These are phyloP conservation scores for Australoheros scitulus DNA, from an alignment of 2,113 vertebrate genomes.

Conservation along the genomic window DNA sequence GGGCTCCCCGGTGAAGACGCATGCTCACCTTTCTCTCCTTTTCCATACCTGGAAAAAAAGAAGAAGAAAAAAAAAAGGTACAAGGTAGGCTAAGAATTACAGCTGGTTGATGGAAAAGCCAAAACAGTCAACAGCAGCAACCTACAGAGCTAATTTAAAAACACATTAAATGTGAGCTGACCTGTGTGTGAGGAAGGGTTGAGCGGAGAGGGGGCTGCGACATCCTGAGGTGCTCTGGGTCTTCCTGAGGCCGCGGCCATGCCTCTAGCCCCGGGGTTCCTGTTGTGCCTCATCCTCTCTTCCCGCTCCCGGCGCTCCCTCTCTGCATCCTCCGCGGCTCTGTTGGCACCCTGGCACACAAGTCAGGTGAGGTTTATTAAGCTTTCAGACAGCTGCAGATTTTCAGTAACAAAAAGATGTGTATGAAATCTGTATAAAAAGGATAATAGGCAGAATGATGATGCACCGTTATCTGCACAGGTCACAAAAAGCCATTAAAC, in stretches of 20 bases:
- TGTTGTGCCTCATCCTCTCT: slow-evolving; percentile 89
- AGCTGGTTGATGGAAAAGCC: neutral
- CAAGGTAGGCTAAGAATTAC: neutral
- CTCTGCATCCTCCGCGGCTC: slow-evolving; percentile 90
- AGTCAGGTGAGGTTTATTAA: neutral
- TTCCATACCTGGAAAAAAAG: slow-evolving; percentile 82
- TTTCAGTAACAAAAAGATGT: neutral
- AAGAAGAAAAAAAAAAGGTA: slow-evolving; percentile 50
- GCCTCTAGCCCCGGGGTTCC: slow-evolving; percentile 88
- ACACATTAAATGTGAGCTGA: slow-evolving; percentile 23
- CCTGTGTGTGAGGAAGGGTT: slow-evolving; percentile 91
- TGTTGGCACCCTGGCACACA: slow-evolving; percentile 87
- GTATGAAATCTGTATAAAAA: neutral
- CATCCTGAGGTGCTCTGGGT: slow-evolving; percentile 87
- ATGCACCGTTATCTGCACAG: neutral
- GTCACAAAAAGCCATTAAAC: neutral
- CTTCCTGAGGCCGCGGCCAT: slow-evolving; percentile 90
- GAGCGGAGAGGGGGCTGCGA: slow-evolving; percentile 88
- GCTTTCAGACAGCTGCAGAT: neutral
- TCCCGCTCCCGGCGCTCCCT: slow-evolving; percentile 88
- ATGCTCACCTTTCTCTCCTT: slow-evolving; percentile 97
- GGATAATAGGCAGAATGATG: neutral
- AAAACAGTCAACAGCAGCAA: no score
- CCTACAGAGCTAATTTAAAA: no score
- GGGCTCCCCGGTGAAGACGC: slow-evolving; percentile 94